Base-by-base conservation (phyloP, 2,888 invertebrate species). In the Dendrolimus pini region DNA sequence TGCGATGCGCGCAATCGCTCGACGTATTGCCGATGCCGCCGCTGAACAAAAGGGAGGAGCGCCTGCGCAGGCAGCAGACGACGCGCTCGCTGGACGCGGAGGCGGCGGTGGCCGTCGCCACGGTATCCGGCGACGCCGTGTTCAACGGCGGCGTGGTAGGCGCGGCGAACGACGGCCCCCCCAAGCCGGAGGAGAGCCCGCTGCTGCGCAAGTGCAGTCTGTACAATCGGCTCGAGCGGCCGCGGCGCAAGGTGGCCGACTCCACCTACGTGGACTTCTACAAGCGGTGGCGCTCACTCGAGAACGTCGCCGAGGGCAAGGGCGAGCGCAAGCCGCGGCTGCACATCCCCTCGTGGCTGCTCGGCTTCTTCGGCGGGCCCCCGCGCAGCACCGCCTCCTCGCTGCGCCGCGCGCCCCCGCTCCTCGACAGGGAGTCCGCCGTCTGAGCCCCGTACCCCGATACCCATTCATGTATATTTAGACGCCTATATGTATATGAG, bases 221-320 rank as follows among this genome's bases (percentile, higher is more conserved):
- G 53, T 77, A 80, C 71, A 79, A 81, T 72, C 83, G 85, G 61
- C 74, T 78, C 62, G 87, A 85, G 42, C 82, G 84, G 55, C 74
- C 82, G 61, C 83, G 83, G 55, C 77, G 82, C 62, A 87, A 86
- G 71, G 82, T 81, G 53, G 80, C 80, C 66, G 89, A 89, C 69
- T 72, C 84, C 7, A 82, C 83, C 66, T 89, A 89, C 72, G 88
- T 91, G 56, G 84, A 92, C 74, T 86, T 90, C 68, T 91, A 92
- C 66, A 95, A 95, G 82, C 93, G 95, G 73, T 96, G 96, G 94
- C 94, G 94, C 69, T 96, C 96, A 55, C 88, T 96, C 57, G 96
- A 96, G 83, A 93, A 94, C 65, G 92, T 96, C 55, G 81, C 82
- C 52, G 88, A 83, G 61, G 76, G 67, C 55, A 85, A 86, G 70